These are phyloP conservation scores for Mastigias papua DNA, from an alignment of 30 jellyfish, hydroid and myxozoan species.

Conservation along the genomic window DNA sequence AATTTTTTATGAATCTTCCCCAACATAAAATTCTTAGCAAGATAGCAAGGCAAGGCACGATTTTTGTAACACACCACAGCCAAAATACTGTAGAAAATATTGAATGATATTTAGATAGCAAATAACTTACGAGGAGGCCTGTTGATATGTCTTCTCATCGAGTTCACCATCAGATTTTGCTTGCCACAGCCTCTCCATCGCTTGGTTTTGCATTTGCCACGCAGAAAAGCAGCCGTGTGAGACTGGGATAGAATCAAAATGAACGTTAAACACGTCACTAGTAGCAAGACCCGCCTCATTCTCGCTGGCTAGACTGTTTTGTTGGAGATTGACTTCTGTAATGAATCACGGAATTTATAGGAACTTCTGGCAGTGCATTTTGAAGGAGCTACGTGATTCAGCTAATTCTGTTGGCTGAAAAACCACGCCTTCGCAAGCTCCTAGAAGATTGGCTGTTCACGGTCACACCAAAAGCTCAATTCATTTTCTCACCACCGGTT, in stretches of 20 bases:
- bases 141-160: conserved; percentile 14
- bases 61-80: not conserved
- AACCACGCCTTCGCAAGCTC: conserved; percentile 39
- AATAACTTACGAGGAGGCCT: conserved; percentile 1
- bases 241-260: conserved; percentile 20
- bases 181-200: conserved; percentile 60
- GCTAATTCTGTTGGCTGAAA: conserved; percentile 22
- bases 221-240: conserved; percentile 28
- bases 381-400: conserved; percentile 17
- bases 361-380: not conserved
- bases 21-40: too few species aligned
- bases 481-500: not conserved
- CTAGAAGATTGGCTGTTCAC: not conserved
- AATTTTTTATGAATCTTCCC: too few species aligned
- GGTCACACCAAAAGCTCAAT: not conserved
- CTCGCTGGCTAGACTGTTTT: not conserved
- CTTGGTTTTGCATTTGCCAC: conserved; percentile 48
- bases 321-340: not conserved
- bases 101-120: not conserved
- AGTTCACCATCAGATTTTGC: not conserved
- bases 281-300: conserved; percentile 9
- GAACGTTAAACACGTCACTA: conserved; percentile 6
- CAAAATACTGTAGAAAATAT: not conserved
- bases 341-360: conserved; percentile 24
- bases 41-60: not conserved